Evolutionary conservation across 2,797 vertebrate species (phyloP).

Genomic region (Paratrypauchen microcephalus): DNA sequence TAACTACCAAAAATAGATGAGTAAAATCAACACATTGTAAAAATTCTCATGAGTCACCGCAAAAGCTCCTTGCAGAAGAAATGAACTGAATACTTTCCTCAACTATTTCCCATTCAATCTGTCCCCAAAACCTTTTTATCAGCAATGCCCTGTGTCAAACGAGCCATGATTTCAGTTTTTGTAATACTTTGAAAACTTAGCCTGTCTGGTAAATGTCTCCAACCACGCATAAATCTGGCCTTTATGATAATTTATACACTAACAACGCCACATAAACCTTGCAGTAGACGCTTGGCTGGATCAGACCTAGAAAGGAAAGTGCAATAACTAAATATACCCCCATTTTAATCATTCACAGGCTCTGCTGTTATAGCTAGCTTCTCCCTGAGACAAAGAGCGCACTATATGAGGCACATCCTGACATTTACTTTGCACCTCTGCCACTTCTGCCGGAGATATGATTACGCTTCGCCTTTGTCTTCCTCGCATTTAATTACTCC

Average conservation of each 20-base stretch:
- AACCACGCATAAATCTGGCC: background rate
- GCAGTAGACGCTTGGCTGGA: background rate
- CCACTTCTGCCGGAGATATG: constrained; percentile 10
- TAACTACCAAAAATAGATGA: background rate
- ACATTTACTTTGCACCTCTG: constrained; percentile 18
- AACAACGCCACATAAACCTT: constrained; percentile 8
- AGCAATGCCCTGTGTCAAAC: background rate
- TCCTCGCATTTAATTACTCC: constrained; percentile 33
- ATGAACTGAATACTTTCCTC: background rate
- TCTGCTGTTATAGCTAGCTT: background rate
- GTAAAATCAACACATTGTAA: background rate
- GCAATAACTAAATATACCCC: constrained; percentile 1
- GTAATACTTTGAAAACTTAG: background rate
- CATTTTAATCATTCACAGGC: background rate
- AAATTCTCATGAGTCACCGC: background rate
- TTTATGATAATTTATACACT: constrained; percentile 1
- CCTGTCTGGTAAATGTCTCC: background rate
- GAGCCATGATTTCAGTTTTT: background rate
- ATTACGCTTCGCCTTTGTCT: constrained; percentile 12
- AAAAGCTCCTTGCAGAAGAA: background rate
- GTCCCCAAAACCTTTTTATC: background rate
- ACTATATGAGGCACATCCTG: constrained; percentile 15
- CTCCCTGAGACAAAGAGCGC: constrained; percentile 5
- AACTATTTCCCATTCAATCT: background rate
- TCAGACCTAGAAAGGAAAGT: background rate